A percentile compares a stretch with the other conserved stretches of the same genome.
phyloP scores from a whole-genome alignment of 2,113 vertebrate species.

The Mesembrinibis cayennensis region DNA sequence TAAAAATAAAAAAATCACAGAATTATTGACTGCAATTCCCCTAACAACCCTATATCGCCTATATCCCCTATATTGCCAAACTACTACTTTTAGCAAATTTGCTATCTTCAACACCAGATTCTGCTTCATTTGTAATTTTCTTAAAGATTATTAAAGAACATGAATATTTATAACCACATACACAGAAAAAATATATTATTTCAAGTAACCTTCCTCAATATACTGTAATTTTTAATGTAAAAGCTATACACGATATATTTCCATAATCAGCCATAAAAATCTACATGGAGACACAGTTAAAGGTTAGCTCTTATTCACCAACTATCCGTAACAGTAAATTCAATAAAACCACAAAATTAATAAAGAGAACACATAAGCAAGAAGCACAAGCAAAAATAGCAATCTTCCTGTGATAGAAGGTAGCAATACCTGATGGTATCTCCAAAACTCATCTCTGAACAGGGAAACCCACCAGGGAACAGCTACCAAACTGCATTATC shows the following conservation, averaged over 20 bases:
- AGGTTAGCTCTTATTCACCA: background rate
- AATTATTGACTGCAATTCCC: background rate
- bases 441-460: slow-evolving; percentile 24
- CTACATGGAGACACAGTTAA: background rate
- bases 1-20: background rate
- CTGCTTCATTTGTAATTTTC: background rate
- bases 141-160: background rate
- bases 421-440: slow-evolving; percentile 1
- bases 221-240: background rate
- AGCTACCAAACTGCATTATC: background rate
- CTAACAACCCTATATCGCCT: background rate
- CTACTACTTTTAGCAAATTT: background rate
- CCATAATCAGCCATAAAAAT: background rate
- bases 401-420: background rate
- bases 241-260: background rate
- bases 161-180: background rate
- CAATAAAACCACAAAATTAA: background rate
- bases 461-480: background rate
- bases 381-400: background rate
- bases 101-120: background rate
- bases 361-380: background rate
- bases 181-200: background rate
- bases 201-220: background rate
- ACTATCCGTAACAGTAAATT: background rate
- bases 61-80: background rate